These are phyloP conservation scores for Drosophila seclusa DNA, from an alignment of 2,888 invertebrate species.

Conservation along the genomic window DNA sequence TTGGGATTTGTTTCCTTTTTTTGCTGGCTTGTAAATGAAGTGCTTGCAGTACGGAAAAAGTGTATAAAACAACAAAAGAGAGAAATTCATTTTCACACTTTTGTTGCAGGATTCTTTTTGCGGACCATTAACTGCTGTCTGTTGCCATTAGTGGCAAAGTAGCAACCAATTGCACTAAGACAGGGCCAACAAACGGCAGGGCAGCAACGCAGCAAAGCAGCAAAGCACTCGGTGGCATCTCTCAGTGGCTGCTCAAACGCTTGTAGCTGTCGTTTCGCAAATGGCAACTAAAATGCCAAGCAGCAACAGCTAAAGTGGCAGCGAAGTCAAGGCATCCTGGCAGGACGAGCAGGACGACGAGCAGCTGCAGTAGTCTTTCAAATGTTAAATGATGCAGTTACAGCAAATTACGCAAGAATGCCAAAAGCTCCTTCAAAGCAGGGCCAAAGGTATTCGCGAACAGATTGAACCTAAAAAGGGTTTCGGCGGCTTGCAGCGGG, in stretches of 20 bases:
- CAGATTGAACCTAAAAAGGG: constrained; percentile 51
- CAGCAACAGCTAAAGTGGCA: constrained; percentile 29
- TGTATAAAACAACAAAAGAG: constrained; percentile 18
- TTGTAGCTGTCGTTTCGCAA: constrained; percentile 56
- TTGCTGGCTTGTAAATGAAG: constrained; percentile 4
- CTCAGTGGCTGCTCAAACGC: constrained; percentile 39
- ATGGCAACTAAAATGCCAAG: constrained; percentile 69
- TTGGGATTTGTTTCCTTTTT: constrained; percentile 1
- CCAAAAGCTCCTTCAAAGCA: constrained; percentile 47
- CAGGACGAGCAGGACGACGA: constrained; percentile 5
- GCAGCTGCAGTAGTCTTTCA: constrained; percentile 60
- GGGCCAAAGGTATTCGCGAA: constrained; percentile 48
- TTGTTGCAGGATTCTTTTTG: constrained; percentile 41
- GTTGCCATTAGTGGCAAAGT: constrained; percentile 71
- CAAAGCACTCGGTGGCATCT: constrained; percentile 48
- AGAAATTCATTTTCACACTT: constrained; percentile 61
- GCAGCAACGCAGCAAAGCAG: constrained; percentile 61
- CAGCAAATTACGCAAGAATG: constrained; percentile 69
- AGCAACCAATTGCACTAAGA: constrained; percentile 61
- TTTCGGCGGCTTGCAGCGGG: constrained; percentile 3
- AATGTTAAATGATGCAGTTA: constrained; percentile 76
- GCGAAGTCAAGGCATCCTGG: constrained; percentile 26
- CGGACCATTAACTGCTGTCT: constrained; percentile 76
- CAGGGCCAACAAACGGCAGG: constrained; percentile 38
- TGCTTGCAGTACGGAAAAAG: constrained; percentile 4